phyloP scores from a whole-genome alignment of 92 coral and sea anemone species.

The Porites divaricata region DNA sequence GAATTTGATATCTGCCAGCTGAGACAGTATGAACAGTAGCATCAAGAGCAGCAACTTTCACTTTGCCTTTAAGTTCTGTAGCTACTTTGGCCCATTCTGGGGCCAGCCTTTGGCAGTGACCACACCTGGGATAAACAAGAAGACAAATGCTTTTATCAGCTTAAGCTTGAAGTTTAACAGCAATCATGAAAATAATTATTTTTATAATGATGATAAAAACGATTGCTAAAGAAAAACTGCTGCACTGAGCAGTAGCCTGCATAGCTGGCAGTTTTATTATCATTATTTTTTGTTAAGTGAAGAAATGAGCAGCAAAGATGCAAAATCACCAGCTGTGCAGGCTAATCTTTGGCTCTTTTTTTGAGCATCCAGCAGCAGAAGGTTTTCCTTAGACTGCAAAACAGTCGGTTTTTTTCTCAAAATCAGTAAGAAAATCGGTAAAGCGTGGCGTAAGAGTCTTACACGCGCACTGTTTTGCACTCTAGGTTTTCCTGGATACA shows the following conservation, averaged over 20 bases:
- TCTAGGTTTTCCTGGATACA: no score
- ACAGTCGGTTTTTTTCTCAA: no score
- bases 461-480: no score
- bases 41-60: conserved; percentile 90
- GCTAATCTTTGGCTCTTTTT: no score
- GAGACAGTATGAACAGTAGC: conserved; percentile 90
- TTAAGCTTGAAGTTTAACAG: neutral
- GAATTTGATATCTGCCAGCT: conserved; percentile 85
- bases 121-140: conserved; percentile 71
- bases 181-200: no score
- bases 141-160: neutral
- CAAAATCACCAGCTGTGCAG: no score
- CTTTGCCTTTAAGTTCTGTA: conserved; percentile 88
- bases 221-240: no score
- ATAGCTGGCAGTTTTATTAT: neutral
- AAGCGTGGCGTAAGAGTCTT: no score
- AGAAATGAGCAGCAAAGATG: neutral
- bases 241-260: neutral
- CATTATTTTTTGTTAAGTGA: neutral
- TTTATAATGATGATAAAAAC: no score
- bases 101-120: conserved; percentile 96
- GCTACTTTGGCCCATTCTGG: conserved; percentile 99
- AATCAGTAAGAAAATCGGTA: no score
- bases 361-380: no score
- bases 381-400: no score